phyloP scores from a whole-genome alignment of 2,113 vertebrate genomes.

The Nansenia antarctica region DNA sequence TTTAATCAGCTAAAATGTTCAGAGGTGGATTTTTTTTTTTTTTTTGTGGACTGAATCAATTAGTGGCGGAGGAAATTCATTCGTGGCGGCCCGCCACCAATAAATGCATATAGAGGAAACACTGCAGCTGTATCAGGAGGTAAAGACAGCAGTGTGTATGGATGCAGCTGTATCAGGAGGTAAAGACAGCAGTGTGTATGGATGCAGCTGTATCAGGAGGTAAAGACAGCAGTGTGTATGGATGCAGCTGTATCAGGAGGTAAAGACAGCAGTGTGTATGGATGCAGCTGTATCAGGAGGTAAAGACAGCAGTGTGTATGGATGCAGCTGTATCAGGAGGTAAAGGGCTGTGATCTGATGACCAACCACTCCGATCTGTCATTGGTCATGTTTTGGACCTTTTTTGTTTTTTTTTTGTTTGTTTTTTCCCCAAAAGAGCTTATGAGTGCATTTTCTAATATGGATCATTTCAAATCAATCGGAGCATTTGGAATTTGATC shows the following conservation, averaged over 20 bases:
- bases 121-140: constrained; percentile 97
- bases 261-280: constrained; percentile 92
- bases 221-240: constrained; percentile 92
- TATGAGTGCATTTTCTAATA: neutral
- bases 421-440: neutral
- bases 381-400: neutral
- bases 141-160: constrained; percentile 92
- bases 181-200: constrained; percentile 92
- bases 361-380: neutral
- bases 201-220: constrained; percentile 98
- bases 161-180: constrained; percentile 98
- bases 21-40: too few relatives aligned
- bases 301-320: too few relatives aligned
- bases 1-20: too few relatives aligned
- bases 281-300: constrained; percentile 98
- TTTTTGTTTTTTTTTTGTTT: too few relatives aligned
- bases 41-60: too few relatives aligned
- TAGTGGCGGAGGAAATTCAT: too few relatives aligned
- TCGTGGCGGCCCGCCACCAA: too few relatives aligned
- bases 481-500: constrained; percentile 27
- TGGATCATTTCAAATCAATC: neutral
- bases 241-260: constrained; percentile 98
- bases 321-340: neutral
- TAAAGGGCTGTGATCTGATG: neutral
- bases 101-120: too few relatives aligned